Base-by-base conservation (phyloP, 2,888 invertebrate species). In the Heliconius erato region DNA sequence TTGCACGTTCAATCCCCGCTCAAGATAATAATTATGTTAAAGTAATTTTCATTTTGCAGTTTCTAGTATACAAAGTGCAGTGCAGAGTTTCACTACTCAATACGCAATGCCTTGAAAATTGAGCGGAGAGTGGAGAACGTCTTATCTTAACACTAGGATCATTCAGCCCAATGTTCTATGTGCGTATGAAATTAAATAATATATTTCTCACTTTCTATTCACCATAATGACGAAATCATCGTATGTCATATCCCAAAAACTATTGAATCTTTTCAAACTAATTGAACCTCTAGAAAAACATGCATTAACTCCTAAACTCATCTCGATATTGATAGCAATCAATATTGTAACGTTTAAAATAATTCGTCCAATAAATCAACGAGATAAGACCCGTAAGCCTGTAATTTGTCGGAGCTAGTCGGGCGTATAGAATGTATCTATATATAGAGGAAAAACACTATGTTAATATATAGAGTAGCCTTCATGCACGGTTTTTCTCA, bases 391-490 rank as follows among this genome's bases (percentile, higher is more conserved):
- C 74, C 32, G 63, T 83, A 84, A 84, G 81, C 85, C 82, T 67
- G 81, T 83, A 83, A 85, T 85, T 84, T 85, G 85, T 84, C 82
- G 83, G 83, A 82, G 81, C 85, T 79, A 82, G 79, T 79, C 76
- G 63, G 77, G 74, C 74, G 69, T 65, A 44, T 49, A 67, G 76
- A 35, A 76, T 76, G 16, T n/a, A 59, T 74, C 28, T 32, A 54
- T 28, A 23, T 74, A 32, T n/a, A n/a, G 59, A 59, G 59, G 74
- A n/a, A 59, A 59, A 63, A 76, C 28, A 59, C 71, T 76, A 74
- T 32, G 59, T 32, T 35, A 76, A n/a, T 35, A 76, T n/a, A 67
- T 16, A 7, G 19, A 26, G 16, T 32, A 67, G 28, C 7, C 0
- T 67, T 67, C 16, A 32, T 6, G 19, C 7, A 28, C 28, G 7